phyloP scores from a whole-genome alignment of 1,140 invertebrate species.

The Diploscapter pachys region DNA sequence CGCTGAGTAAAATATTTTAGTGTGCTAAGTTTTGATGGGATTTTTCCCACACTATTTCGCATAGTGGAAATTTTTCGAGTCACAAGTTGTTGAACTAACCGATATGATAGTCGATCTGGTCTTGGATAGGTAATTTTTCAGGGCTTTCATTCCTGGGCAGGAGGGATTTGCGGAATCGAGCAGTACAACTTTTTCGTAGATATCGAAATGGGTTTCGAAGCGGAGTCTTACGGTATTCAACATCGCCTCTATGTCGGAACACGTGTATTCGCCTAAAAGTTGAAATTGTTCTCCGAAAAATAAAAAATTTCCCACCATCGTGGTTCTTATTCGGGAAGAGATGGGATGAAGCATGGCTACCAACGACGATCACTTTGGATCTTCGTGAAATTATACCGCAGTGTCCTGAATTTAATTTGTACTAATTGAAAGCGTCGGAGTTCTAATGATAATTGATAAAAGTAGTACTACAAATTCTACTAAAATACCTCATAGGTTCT shows the following conservation, averaged over 20 bases:
- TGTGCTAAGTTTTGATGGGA: too few species aligned
- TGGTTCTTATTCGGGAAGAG: conserved; percentile 63
- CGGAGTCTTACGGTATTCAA: conserved; percentile 62
- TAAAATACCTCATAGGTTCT: too few species aligned
- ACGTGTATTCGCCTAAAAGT: conserved; percentile 63
- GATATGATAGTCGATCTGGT: too few species aligned
- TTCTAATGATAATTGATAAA: too few species aligned
- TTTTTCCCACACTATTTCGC: background rate
- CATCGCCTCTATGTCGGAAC: conserved; percentile 65
- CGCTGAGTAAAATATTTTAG: too few species aligned
- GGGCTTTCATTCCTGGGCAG: conserved; percentile 65
- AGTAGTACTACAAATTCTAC: too few species aligned
- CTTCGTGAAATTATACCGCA: conserved; percentile 59
- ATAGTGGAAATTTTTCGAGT: background rate
- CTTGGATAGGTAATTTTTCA: conserved; percentile 65
- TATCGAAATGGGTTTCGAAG: conserved; percentile 65
- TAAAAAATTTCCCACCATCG: conserved; percentile 63
- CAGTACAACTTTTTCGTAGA: conserved; percentile 64
- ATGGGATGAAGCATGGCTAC: conserved; percentile 67
- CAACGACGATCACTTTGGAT: conserved; percentile 67
- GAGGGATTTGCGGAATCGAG: conserved; percentile 68
- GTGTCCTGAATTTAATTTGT: conserved; percentile 60
- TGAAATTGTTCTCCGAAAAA: background rate
- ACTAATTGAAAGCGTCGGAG: too few species aligned
- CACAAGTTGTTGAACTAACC: too few species aligned